Evolutionary conservation across 2,888 invertebrate genomes (phyloP).

Genomic region (Rhodophaea formosa): DNA sequence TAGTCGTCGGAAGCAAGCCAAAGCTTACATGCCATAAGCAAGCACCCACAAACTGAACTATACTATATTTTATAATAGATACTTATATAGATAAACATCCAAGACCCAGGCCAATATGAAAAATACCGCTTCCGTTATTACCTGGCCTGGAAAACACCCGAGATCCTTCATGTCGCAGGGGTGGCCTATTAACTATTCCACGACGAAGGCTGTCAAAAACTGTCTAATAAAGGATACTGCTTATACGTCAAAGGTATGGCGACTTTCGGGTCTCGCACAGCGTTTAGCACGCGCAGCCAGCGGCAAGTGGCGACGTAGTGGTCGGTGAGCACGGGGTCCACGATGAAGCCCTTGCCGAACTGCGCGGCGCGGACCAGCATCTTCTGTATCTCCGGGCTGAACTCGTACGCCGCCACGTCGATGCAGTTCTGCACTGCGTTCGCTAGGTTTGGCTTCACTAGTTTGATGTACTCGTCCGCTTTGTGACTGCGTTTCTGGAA

Average conservation of each 20-base stretch:
- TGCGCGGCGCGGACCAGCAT: conserved; percentile 94
- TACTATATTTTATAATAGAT: too few relatives aligned
- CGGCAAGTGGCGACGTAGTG: conserved; percentile 93
- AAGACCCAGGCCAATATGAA: too few relatives aligned
- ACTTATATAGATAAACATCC: too few relatives aligned
- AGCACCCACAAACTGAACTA: too few relatives aligned
- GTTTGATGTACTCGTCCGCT: conserved; percentile 95
- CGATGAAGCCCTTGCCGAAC: conserved; percentile 96
- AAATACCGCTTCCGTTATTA: too few relatives aligned
- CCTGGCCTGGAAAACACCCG: too few relatives aligned
- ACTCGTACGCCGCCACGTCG: conserved; percentile 95
- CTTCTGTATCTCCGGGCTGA: conserved; percentile 92
- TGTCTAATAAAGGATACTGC: conserved; percentile 94
- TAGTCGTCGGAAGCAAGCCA: too few relatives aligned
- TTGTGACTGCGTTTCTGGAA: conserved; percentile 90
- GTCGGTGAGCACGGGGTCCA: conserved; percentile 85
- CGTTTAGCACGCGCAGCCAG: conserved; percentile 93
- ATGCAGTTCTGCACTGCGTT: conserved; percentile 94
- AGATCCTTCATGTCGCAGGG: too few relatives aligned
- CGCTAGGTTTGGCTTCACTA: conserved; percentile 90
- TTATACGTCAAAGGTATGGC: conserved; percentile 94
- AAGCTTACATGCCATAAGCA: too few relatives aligned
- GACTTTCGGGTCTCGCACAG: conserved; percentile 90
- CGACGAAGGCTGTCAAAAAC: too few relatives aligned
- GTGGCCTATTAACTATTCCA: too few relatives aligned